These are phyloP conservation scores for Colistium nudipinnis DNA, from an alignment of 2,113 vertebrate species.

Conservation along the genomic window DNA sequence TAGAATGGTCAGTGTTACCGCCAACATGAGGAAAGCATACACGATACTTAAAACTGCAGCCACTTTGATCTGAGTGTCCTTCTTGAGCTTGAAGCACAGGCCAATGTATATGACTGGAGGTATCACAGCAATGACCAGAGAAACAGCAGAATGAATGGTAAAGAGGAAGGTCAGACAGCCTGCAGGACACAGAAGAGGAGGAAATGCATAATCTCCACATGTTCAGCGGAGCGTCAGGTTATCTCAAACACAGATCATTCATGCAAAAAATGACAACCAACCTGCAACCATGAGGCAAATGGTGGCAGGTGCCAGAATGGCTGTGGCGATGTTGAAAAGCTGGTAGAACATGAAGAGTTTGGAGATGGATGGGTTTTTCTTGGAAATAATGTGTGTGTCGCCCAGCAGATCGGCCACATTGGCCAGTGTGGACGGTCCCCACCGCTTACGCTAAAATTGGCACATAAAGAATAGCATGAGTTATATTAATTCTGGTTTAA, in stretches of 20 bases:
- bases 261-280: constrained; percentile 1
- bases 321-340: constrained; percentile 65
- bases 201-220: neutral
- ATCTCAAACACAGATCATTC: neutral
- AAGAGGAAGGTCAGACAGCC: constrained; percentile 67
- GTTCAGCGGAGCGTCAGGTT: neutral
- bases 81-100: constrained; percentile 74
- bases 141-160: rapidly evolving
- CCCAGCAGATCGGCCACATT: constrained; percentile 77
- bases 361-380: constrained; percentile 78
- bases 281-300: constrained; percentile 76
- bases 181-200: constrained; percentile 34
- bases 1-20: constrained; percentile 67
- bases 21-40: constrained; percentile 79
- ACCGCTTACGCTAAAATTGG: constrained; percentile 66
- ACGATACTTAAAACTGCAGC: constrained; percentile 72
- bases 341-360: constrained; percentile 81
- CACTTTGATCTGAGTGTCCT: constrained; percentile 74
- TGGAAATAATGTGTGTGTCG: constrained; percentile 46
- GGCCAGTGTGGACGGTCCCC: constrained; percentile 81
- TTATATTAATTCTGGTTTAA: neutral
- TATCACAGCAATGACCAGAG: constrained; percentile 67
- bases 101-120: constrained; percentile 69
- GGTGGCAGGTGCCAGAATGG: constrained; percentile 76
- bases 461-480: neutral